Evolutionary conservation across 2,113 vertebrate species (phyloP).

Genomic region (Pseudorectes ferrugineus): DNA sequence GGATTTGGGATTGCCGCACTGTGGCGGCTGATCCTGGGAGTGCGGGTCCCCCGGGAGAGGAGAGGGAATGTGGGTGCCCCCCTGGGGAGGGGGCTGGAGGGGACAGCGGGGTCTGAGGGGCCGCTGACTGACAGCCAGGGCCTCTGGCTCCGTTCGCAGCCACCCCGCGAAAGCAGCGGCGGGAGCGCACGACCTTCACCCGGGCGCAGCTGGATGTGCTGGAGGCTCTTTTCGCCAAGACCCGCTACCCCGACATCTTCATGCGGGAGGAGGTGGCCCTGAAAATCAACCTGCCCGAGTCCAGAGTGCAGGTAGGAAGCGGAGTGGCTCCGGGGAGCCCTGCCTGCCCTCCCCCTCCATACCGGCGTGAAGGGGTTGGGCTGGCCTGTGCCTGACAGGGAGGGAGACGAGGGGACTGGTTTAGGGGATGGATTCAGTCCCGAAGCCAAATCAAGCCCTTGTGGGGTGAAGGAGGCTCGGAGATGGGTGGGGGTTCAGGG

Average conservation of each 20-base stretch:
- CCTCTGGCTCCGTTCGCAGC: constrained; percentile 72
- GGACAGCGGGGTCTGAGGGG: neutral
- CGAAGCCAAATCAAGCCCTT: neutral
- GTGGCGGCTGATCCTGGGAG: neutral
- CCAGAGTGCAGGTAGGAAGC: constrained; percentile 86
- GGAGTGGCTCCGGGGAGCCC: fast-evolving
- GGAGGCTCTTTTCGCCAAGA: constrained; percentile 94
- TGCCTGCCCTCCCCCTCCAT: fast-evolving
- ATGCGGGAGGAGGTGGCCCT: constrained; percentile 97
- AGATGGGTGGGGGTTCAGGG: neutral
- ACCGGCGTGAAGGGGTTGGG: fast-evolving
- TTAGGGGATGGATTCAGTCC: neutral
- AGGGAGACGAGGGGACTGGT: fast-evolving
- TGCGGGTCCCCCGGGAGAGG: neutral
- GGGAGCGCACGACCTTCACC: constrained; percentile 96
- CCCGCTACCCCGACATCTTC: constrained; percentile 97
- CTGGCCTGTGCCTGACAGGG: neutral
- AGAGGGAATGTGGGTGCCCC: fast-evolving
- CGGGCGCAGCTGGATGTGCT: constrained; percentile 93
- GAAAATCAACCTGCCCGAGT: constrained; percentile 97
- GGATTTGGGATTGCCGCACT: neutral
- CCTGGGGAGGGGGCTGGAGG: neutral
- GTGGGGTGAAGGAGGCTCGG: neutral
- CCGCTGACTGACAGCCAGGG: constrained; percentile 51
- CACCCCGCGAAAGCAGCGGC: constrained; percentile 91